Evolutionary conservation across 2,888 invertebrate genomes (phyloP).

Genomic region (Galerucella pusilla): DNA sequence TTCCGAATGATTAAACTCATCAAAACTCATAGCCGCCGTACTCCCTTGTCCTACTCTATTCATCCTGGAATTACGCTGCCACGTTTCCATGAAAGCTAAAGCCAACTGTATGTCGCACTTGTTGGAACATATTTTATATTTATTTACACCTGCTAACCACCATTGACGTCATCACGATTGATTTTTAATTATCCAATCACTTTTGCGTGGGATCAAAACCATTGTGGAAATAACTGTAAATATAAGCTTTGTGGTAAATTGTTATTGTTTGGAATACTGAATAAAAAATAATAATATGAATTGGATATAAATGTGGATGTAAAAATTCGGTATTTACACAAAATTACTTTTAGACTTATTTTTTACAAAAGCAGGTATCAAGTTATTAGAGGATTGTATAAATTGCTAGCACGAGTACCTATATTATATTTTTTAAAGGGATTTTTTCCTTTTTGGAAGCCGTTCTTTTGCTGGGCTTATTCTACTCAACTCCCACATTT

Average conservation of each 20-base stretch:
- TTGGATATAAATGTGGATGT: background rate
- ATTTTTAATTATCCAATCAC: constrained; percentile 34
- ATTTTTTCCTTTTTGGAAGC: too few relatives aligned
- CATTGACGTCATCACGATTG: constrained; percentile 39
- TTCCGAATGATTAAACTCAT: background rate
- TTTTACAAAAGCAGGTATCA: too few relatives aligned
- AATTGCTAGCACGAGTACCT: too few relatives aligned
- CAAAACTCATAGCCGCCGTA: background rate
- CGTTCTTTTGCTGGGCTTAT: too few relatives aligned
- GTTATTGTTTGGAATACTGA: background rate
- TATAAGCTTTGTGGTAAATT: background rate
- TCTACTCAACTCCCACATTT: too few relatives aligned
- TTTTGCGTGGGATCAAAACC: background rate
- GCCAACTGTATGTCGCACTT: constrained; percentile 22
- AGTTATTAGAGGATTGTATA: too few relatives aligned
- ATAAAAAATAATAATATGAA: background rate
- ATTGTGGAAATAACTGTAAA: constrained; percentile 11
- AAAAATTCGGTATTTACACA: too few relatives aligned
- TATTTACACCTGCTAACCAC: constrained; percentile 17
- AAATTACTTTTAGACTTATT: too few relatives aligned
- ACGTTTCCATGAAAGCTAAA: constrained; percentile 14
- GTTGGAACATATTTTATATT: constrained; percentile 18
- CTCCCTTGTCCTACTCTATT: constrained; percentile 1
- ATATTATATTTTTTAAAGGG: too few relatives aligned
- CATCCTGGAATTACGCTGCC: background rate